Percentiles rank a stretch among this genome's conserved stretches.
phyloP scores from a whole-genome alignment of 2,888 invertebrate genomes.

The Pecten maximus region DNA sequence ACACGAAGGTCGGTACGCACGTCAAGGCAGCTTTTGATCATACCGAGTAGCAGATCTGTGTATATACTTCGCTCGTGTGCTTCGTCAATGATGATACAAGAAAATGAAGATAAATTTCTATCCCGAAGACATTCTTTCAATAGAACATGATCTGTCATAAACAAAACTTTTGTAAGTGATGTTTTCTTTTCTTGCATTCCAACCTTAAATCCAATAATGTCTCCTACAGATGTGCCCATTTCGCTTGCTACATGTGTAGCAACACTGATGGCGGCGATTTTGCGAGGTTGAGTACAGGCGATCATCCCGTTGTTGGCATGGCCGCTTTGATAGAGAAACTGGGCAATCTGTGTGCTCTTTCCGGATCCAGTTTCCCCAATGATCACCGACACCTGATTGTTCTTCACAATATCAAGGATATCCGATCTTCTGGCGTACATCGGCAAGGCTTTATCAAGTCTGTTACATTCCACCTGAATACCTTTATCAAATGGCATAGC shows the following conservation, averaged over 20 bases:
- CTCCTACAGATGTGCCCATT: conserved; percentile 69
- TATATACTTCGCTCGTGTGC: conserved; percentile 80
- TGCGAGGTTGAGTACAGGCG: conserved; percentile 81
- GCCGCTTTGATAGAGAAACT: conserved; percentile 76
- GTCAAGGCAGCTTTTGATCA: conserved; percentile 72
- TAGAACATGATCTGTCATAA: conserved; percentile 78
- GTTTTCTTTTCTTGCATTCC: conserved; percentile 61
- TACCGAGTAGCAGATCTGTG: conserved; percentile 79
- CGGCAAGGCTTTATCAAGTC: conserved; percentile 66
- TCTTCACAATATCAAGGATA: conserved; percentile 64
- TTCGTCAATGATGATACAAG: conserved; percentile 79
- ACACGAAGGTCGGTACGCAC: conserved; percentile 74
- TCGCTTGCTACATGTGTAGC: conserved; percentile 78
- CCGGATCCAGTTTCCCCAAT: conserved; percentile 81
- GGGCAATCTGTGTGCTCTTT: conserved; percentile 81
- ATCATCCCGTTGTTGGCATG: conserved; percentile 64
- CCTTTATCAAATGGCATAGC: no score
- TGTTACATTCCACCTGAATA: conserved; percentile 66
- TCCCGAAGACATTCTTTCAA: conserved; percentile 76
- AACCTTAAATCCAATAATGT: conserved; percentile 73
- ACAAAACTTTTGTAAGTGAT: conserved; percentile 73
- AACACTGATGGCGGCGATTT: conserved; percentile 79
- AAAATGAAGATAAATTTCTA: conserved; percentile 60
- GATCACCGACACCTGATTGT: conserved; percentile 73
- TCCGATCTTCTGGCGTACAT: conserved; percentile 70